Conservation (phyloP, 2,797 vertebrate genomes). For the Myotis myotis region DNA sequence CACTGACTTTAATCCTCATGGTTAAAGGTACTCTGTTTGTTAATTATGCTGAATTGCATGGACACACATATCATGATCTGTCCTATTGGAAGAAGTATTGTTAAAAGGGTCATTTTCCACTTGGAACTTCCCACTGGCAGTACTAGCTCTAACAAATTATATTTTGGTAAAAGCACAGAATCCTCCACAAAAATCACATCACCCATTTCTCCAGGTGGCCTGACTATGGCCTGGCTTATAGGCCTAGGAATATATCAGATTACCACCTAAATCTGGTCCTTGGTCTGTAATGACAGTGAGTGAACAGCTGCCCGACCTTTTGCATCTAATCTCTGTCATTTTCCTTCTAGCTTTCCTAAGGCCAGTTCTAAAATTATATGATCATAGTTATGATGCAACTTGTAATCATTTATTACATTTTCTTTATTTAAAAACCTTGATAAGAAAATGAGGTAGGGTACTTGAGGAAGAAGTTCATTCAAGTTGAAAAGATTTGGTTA, state of each 20-base stretch:
- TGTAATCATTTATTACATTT: slow-evolving; percentile 35
- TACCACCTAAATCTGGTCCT: neutral
- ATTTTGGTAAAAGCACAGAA: neutral
- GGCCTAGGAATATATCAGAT: neutral
- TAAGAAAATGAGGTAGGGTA: slow-evolving; percentile 21
- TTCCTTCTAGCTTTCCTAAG: neutral
- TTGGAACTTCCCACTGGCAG: neutral
- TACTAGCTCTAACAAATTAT: neutral
- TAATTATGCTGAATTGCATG: slow-evolving; percentile 14
- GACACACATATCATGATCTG: neutral
- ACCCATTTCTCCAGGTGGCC: neutral
- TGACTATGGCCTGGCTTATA: neutral
- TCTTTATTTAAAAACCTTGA: slow-evolving; percentile 10
- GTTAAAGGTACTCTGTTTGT: slow-evolving; percentile 54
- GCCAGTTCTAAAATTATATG: neutral
- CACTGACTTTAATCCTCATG: slow-evolving; percentile 25
- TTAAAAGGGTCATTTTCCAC: neutral
- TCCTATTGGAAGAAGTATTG: neutral
- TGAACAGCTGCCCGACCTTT: neutral
- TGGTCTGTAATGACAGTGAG: neutral
- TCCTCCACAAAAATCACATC: neutral
- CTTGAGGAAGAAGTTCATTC: neutral
- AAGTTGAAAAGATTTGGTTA: neutral
- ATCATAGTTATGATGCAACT: neutral
- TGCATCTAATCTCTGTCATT: neutral